Base-by-base conservation (phyloP, 2,888 invertebrate species). In the Eretmocerus hayati region DNA sequence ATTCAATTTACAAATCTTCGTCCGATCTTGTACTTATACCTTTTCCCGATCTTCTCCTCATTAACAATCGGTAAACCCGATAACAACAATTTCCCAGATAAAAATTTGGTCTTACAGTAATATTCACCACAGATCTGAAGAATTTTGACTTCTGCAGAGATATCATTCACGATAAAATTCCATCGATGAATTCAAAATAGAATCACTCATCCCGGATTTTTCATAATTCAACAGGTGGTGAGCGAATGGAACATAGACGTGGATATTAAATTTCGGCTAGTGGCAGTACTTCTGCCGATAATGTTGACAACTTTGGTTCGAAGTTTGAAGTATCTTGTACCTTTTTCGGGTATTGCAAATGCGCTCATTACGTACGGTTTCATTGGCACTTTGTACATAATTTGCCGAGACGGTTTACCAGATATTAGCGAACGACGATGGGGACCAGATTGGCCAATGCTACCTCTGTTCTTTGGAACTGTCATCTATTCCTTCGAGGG, bases 401-500 rank as follows among this genome's bases (percentile, higher is more conserved):
- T 90, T 43, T 70, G 83, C 2, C 79, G 80, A 59, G 85, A 86
- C 60, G n/a, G n/a, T n/a, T 72, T 93, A 32, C 89, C 88, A 0
- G 66, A 81, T 0, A 67, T 84, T 0, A 61, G 72, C 0, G 74
- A 79, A 31, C 77, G 87, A 52, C 69, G 69, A 1, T 81, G 81
- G 56, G 72, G 86, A 13, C 84, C 83, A 0, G 72, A 77, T 6
- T 79, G 80, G 72, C 64, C 70, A 50, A 77, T 77, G 51, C 73
- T 89, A 50, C 95, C 97, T 0, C 74, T 97, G 13, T 97, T 88
- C 70, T 94, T 97, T 66, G 96, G 96, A 38, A 96, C 95, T 0
- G 92, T 91, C 20, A 83, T 99, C 48, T 99, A 90, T 71, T 90
- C 96, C 4, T 97, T 96, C 65, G 97, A 97, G 75, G 97, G 95